These are phyloP conservation scores for Acanthoscelides obtectus DNA, from an alignment of 2,888 invertebrate species.

Conservation along the genomic window DNA sequence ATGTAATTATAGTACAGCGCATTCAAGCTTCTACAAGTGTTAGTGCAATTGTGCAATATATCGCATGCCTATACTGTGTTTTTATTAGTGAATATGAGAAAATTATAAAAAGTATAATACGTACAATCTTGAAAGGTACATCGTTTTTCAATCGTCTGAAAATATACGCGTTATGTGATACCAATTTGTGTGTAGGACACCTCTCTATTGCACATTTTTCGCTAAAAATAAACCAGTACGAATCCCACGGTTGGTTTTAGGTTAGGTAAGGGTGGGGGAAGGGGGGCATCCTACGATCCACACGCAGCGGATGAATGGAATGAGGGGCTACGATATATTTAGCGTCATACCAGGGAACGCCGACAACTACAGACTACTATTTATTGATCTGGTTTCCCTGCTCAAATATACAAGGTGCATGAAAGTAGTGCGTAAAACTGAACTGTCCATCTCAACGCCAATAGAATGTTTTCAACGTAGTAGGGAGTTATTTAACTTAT, in stretches of 20 bases:
- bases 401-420: not conserved
- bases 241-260: not conserved
- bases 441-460: too few relatives aligned
- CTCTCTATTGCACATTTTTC: not conserved
- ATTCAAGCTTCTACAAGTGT: too few relatives aligned
- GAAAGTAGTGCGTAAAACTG: not conserved
- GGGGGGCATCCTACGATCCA: not conserved
- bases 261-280: not conserved
- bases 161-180: not conserved
- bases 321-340: not conserved
- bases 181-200: not conserved
- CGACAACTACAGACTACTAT: not conserved
- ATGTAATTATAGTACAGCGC: too few relatives aligned
- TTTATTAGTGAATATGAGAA: not conserved
- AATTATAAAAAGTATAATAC: not conserved
- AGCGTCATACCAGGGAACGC: not conserved
- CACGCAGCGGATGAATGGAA: not conserved
- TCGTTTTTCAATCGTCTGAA: not conserved
- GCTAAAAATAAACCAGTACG: not conserved
- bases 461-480: too few relatives aligned
- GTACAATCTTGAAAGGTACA: not conserved
- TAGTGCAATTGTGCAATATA: not conserved
- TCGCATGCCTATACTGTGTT: not conserved
- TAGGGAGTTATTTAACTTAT: too few relatives aligned
- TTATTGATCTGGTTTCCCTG: not conserved